These are phyloP conservation scores for Patella depressa DNA, from an alignment of 2,888 invertebrate genomes.

Conservation along the genomic window DNA sequence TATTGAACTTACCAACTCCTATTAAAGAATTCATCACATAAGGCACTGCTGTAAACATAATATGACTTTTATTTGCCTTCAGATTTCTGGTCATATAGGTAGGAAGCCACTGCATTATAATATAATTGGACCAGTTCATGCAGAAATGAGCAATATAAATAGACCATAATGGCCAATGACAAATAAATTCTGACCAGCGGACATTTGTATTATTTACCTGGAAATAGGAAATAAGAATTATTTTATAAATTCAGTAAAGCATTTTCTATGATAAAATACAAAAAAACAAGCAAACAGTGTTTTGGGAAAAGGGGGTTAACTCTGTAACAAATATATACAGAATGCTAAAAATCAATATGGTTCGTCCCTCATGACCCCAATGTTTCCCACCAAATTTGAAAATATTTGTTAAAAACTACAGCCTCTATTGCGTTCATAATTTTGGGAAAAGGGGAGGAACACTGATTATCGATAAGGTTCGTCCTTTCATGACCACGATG, in stretches of 20 bases:
- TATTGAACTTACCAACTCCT: slow-evolving; percentile 76
- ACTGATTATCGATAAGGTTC: too few relatives aligned
- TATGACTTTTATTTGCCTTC: slow-evolving; percentile 79
- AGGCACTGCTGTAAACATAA: slow-evolving; percentile 82
- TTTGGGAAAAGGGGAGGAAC: too few relatives aligned
- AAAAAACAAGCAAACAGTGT: too few relatives aligned
- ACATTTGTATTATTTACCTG: slow-evolving; percentile 76
- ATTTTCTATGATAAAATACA: background rate
- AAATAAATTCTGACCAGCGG: slow-evolving; percentile 78
- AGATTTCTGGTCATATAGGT: slow-evolving; percentile 79
- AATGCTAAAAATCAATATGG: too few relatives aligned
- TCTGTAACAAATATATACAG: too few relatives aligned
- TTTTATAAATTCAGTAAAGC: background rate
- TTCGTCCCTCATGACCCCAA: too few relatives aligned
- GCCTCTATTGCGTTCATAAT: too few relatives aligned
- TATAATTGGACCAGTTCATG: slow-evolving; percentile 86
- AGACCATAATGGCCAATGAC: slow-evolving; percentile 81
- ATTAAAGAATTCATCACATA: slow-evolving; percentile 82
- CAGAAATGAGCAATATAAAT: slow-evolving; percentile 83
- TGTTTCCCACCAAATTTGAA: too few relatives aligned
- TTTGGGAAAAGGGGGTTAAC: too few relatives aligned
- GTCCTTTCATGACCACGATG: too few relatives aligned
- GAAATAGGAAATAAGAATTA: slow-evolving; percentile 28
- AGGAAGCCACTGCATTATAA: slow-evolving; percentile 85
- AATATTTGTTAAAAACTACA: too few relatives aligned